These are phyloP conservation scores for Leptinotarsa tumamoca DNA, from an alignment of 2,888 invertebrate genomes.

Conservation along the genomic window DNA sequence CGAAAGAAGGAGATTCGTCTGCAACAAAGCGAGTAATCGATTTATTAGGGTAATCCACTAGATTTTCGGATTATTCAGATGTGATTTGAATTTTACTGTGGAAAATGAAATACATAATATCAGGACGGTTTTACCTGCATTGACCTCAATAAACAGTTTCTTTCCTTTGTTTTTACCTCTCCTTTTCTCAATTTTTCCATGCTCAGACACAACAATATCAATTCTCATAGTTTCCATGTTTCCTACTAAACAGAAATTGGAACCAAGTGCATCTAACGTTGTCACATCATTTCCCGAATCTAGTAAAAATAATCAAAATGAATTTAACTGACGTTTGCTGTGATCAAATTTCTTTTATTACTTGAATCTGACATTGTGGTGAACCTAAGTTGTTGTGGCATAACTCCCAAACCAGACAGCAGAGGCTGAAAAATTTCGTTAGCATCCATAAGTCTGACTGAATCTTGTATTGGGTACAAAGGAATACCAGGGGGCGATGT, in stretches of 20 bases:
- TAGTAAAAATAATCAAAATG: slow-evolving; percentile 34
- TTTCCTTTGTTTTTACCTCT: slow-evolving; percentile 67
- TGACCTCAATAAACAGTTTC: slow-evolving; percentile 59
- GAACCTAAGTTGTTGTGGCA: slow-evolving; percentile 84
- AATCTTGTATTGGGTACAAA: slow-evolving; percentile 83
- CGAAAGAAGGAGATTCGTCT: slow-evolving; percentile 87
- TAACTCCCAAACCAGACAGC: slow-evolving; percentile 88
- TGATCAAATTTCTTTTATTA: slow-evolving; percentile 42
- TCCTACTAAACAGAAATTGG: slow-evolving; percentile 85
- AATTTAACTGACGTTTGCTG: slow-evolving; percentile 4
- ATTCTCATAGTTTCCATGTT: slow-evolving; percentile 90
- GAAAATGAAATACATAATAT: slow-evolving; percentile 20
- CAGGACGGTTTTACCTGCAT: slow-evolving; percentile 48
- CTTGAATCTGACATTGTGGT: slow-evolving; percentile 64
- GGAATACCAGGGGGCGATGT: slow-evolving; percentile 69
- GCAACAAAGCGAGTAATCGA: neutral
- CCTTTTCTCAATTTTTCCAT: slow-evolving; percentile 75
- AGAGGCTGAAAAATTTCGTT: slow-evolving; percentile 95
- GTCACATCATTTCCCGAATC: slow-evolving; percentile 72
- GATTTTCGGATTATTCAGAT: neutral
- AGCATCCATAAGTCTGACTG: slow-evolving; percentile 87
- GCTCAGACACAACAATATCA: slow-evolving; percentile 94
- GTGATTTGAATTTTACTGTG: neutral
- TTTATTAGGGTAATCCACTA: neutral
- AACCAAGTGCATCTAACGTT: slow-evolving; percentile 88